Percentiles rank a stretch among this genome's conserved stretches.
Conservation (phyloP, 2,888 invertebrate species). For the Eustalomyia histrio region DNA sequence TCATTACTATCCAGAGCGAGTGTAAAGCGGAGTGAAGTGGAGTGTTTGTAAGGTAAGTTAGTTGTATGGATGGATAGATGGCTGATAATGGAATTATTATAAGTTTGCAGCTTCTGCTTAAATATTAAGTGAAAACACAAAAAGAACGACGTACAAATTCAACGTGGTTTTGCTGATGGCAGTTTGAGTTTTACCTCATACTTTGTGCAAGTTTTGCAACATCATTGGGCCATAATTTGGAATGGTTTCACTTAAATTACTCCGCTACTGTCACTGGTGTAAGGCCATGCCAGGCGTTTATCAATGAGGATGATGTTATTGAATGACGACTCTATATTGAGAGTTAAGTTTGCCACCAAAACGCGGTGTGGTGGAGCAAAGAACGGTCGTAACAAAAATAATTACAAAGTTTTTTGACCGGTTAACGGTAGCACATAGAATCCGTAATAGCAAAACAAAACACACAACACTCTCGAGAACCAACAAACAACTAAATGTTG, state of each 20-base stretch:
- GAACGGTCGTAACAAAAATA: constrained; percentile 51
- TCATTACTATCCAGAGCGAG: constrained; percentile 7
- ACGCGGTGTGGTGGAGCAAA: constrained; percentile 33
- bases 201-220: constrained; percentile 9
- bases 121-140: constrained; percentile 21
- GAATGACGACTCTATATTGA: constrained; percentile 5
- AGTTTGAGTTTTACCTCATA: constrained; percentile 39
- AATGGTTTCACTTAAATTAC: constrained; percentile 15
- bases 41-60: constrained; percentile 6
- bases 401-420: constrained; percentile 67
- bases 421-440: constrained; percentile 51
- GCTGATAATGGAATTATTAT: constrained; percentile 18
- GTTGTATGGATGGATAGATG: constrained; percentile 1
- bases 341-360: constrained; percentile 23
- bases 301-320: constrained; percentile 34
- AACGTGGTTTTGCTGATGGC: constrained; percentile 56
- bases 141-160: constrained; percentile 36
- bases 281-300: neutral
- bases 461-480: constrained; percentile 55
- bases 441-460: constrained; percentile 53
- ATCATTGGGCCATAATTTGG: constrained; percentile 30
- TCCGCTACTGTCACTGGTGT: constrained; percentile 1
- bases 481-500: constrained; percentile 65
- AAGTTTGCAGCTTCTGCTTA: constrained; percentile 48
- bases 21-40: constrained; percentile 19